Base-by-base conservation (phyloP, 2,113 vertebrate genomes). In the Austrofundulus limnaeus region DNA sequence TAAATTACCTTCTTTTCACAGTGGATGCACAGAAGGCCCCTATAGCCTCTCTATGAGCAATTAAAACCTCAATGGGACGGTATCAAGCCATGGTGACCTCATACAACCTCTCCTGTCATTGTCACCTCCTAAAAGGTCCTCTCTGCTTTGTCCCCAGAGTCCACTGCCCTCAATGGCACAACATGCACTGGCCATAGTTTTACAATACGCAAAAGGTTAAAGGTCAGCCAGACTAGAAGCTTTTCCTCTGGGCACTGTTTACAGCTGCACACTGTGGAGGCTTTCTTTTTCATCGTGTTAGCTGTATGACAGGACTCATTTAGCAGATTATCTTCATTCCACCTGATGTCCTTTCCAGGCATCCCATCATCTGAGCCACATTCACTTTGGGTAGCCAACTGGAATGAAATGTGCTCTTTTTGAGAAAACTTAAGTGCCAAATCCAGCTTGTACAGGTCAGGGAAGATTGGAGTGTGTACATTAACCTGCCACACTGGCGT, bases 1-100 rank as follows among this genome's bases (percentile, higher is more conserved):
- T 87, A 91, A 88, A 91, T 87, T 84, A 89, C 81, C 77, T 81
- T 76, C 66, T 78, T 88, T 88, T 89, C 87, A 89, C 79, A 83
- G 84, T 74, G 83, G 69, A 80, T 87, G 87, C 85, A 86, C 85
- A 88, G 85, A 85, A 80, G 86, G 69, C 83, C 81, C 81, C 70
- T 85, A 83, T 85, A 85, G 82, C 79, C 57, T 86, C 85, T 90
- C 84, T 72, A 80, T 65, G 79, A 87, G 83, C 85, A 89, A 89
- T 89, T 87, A 86, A 83, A 76, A 69, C 57, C 75, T 88, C 78
- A 89, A 87, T 76, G 75, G 88, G 77, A 73, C 46, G 63, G 85
- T 85, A 89, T 91, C 85, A 89, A 82, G 85, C 83, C 85, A 58
- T 21, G 59, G 76, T 89, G 87, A 88, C 89, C 89, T 79, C 80